Base-by-base conservation (phyloP, 2,113 vertebrate genomes). In the Balaeniceps rex region DNA sequence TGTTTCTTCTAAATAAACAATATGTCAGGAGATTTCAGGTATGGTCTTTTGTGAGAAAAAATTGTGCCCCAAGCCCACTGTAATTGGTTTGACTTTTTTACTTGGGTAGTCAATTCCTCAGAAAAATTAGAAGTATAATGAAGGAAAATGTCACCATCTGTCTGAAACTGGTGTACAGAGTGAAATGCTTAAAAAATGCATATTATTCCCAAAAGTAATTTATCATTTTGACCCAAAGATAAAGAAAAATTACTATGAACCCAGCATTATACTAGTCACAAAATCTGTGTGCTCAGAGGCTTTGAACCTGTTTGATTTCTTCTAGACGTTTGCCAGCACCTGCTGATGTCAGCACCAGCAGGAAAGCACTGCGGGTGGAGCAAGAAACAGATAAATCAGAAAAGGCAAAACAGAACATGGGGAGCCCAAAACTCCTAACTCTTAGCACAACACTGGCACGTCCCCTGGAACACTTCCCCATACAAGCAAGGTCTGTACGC, bases 141-240 rank as follows among this genome's bases (percentile, higher is more conserved):
- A 97, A 97, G 75, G 87, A 94, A 97, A 97, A 26, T 87, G 81
- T 96, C 91, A 94, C 97, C 98, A 96, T 98, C 98, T 98, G 98
- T 75, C 93, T 94, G 95, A 95, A 93, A 80, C 22, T 66, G 92
- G 40, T 57, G 9, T 90, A 89, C 80, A 91, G 47, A 90, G 25
- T 29, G 61, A 93, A 78, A 57, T 40, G 36, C 4, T 69, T 46
- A 11, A 93, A 88, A 79, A 24, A 57, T 42, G 76, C 44, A 13
- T 85, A 60, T 70, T 94, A 83, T 94, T 94, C 79, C 69, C 72
- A 11, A 61, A 68, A 74, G 58, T 47, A 38, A 87, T 91, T 40
- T 60, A 87, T 90, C 19, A 17, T 79, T 81, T 94, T 93, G 96
- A 97, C 69, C 38, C 34, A n/a, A 80, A 88, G 76, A 85, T 84